Base-by-base conservation (phyloP, 2,797 vertebrate genomes). In the Bufotes viridis region DNA sequence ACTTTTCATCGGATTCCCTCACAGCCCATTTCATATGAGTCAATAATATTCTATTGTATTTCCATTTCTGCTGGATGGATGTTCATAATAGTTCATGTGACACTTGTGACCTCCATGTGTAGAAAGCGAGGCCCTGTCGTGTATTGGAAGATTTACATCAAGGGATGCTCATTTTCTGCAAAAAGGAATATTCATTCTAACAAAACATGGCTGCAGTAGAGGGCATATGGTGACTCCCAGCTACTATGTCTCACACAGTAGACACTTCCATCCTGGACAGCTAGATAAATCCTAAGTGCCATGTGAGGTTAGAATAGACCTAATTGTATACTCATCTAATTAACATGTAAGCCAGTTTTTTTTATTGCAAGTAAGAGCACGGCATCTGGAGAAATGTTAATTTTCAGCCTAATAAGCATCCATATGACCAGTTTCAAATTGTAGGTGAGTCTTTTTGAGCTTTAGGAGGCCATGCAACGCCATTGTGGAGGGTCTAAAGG, bases 31-130 rank as follows among this genome's bases (percentile, higher is more conserved):
- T 75, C 26, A 60, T 75, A 61, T 18, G 22, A 84, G 18, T 84
- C 53, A 60, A 75, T 61, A 49, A 75, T 75, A 84, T 74, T 42
- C 69, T 57, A 58, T 74, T 75, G 29, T 63, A 81, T 81, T 81
- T n/a, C 65, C 7, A n/a, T 15, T 24, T 55, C 20, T 53, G 74
- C 42, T 51, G 34, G 34, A 34, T 70, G 34, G 42, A 15, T 75
- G 72, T 75, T 55, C 14, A 78, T 22, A 53, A 53, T 53, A 55
- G 74, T 76, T 51, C 5, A 51, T n/a, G 12, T 51, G 42, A 22
- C 4, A 51, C 20, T 51, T 51, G 72, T 74, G 72, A 74, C 34
- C 34, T 20, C 49, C 6, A 51, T 14, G 49, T 55, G 49, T 78
- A 53, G 12, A 78, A 7, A 55, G 7, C 8, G 13, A 24, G n/a